Base-by-base conservation (phyloP, 2,797 vertebrate species). In the Hyperoplus lanceolatus region DNA sequence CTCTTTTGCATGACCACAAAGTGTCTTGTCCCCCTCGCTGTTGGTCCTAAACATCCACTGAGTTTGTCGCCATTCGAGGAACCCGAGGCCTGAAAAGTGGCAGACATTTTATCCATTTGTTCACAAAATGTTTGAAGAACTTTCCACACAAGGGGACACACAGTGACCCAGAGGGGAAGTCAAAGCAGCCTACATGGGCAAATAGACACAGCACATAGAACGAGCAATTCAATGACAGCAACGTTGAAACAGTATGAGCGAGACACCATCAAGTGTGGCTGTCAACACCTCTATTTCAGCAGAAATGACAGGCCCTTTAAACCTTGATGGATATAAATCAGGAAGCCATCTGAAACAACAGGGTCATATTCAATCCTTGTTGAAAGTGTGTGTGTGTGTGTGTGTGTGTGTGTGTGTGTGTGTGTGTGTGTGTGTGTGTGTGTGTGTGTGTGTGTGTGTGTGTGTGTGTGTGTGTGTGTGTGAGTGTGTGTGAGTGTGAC, bases 301-400 rank as follows among this genome's bases (percentile, higher is more conserved):
- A 89, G 92, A 93, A 87, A 83, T 92, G 91, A 93, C 89, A 82
- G 88, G 91, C 85, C 91, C 87, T 90, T 89, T 94, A 93, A 94
- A 93, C 87, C 88, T 87, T 94, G 93, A 95, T 92, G 94, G 91
- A 87, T 89, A 92, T 95, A 95, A 95, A 95, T 95, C 95, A 95
- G 78, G 88, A 90, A 87, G 90, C 90, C 90, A 87, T 95, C 92
- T 95, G 93, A 95, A 95, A 95, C 93, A 94, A 93, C 93, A 87
- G 93, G 93, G 89, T 95, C 89, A 89, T 89, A 94, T 95, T 95
- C 89, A 91, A 87, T 81, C 92, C 93, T 78, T 89, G 92, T 84
- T 90, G 89, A 92, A 94, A 91, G 79, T 90, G 83, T 83, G 79
- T 57, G 70, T 82, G 90, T 87, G 79, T 92, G 64, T 82, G 90